A percentile compares a stretch with the other conserved stretches of the same genome.
Evolutionary conservation across 2,113 vertebrate genomes (phyloP).

Genomic region (Forbesichthys papilliferus): DNA sequence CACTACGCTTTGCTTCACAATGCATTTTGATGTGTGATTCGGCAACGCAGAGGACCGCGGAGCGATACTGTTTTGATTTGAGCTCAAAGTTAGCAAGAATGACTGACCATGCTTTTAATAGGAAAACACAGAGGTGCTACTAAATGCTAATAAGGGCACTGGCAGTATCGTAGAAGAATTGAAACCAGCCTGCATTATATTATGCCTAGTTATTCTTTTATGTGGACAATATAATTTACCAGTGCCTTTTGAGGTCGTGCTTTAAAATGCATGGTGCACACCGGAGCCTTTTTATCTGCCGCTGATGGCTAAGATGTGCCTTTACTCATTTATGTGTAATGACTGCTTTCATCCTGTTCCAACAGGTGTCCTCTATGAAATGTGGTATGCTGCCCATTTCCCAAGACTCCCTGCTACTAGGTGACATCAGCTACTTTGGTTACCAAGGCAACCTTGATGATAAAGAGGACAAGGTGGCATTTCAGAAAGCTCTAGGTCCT

Average conservation of each 20-base stretch:
- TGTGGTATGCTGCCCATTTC: conserved; percentile 96
- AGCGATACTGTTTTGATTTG: too few relatives aligned
- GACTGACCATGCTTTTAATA: neutral
- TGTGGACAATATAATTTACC: conserved; percentile 20
- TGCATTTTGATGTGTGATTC: too few relatives aligned
- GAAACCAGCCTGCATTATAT: conserved; percentile 27
- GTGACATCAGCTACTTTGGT: conserved; percentile 89
- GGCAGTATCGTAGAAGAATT: conserved; percentile 17
- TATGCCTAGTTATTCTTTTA: conserved; percentile 35
- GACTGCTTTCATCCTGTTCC: conserved; percentile 50
- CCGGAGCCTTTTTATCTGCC: conserved; percentile 41
- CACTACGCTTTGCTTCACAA: too few relatives aligned
- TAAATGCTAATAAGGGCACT: conserved; percentile 36
- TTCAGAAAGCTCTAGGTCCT: conserved; percentile 92
- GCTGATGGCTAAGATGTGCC: conserved; percentile 28
- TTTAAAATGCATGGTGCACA: conserved; percentile 34
- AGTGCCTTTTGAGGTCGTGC: conserved; percentile 37
- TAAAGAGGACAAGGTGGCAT: conserved; percentile 89
- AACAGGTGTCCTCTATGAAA: conserved; percentile 97
- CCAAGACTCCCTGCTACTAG: conserved; percentile 93
- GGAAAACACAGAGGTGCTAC: conserved; percentile 18
- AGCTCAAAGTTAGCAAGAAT: too few relatives aligned
- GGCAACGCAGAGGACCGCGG: too few relatives aligned
- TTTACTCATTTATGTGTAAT: conserved; percentile 41
- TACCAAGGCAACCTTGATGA: conserved; percentile 93